Evolutionary conservation across 2,888 invertebrate species (phyloP).

Genomic region (Anthophora plumipes): DNA sequence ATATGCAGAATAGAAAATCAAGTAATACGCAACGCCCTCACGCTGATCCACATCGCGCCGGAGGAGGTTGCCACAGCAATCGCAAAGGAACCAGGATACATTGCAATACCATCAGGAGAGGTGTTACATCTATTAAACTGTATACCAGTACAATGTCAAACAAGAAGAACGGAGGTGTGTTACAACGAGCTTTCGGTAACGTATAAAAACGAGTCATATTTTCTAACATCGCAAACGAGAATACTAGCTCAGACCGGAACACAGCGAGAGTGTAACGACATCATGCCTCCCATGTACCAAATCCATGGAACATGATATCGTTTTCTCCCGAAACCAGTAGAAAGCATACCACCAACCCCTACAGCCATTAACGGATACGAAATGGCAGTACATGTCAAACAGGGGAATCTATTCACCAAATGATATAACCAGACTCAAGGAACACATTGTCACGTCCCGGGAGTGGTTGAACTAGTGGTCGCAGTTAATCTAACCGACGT

Average conservation of each 20-base stretch:
- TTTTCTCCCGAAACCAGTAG: no score
- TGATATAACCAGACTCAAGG: no score
- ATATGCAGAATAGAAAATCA: not conserved
- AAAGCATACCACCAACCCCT: no score
- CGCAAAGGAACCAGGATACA: not conserved
- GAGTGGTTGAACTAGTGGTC: no score
- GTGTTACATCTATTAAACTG: not conserved
- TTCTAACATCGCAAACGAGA: not conserved
- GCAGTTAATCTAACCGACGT: no score
- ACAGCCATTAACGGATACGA: no score
- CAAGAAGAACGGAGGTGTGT: not conserved
- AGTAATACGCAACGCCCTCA: not conserved
- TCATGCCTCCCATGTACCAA: not conserved
- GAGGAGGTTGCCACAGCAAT: not conserved
- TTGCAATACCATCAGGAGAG: not conserved
- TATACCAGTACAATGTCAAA: not conserved
- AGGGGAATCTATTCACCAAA: no score
- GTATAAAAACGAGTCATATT: not conserved
- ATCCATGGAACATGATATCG: not conserved
- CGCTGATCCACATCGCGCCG: not conserved
- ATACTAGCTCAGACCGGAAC: not conserved
- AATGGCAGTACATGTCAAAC: no score
- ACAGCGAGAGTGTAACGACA: not conserved
- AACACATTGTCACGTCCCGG: no score
- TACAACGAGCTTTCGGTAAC: not conserved